A percentile compares a stretch with the other conserved stretches of the same genome.
Conservation (phyloP, 2,888 invertebrate genomes). For the Himalopsyche kuldschensis region DNA sequence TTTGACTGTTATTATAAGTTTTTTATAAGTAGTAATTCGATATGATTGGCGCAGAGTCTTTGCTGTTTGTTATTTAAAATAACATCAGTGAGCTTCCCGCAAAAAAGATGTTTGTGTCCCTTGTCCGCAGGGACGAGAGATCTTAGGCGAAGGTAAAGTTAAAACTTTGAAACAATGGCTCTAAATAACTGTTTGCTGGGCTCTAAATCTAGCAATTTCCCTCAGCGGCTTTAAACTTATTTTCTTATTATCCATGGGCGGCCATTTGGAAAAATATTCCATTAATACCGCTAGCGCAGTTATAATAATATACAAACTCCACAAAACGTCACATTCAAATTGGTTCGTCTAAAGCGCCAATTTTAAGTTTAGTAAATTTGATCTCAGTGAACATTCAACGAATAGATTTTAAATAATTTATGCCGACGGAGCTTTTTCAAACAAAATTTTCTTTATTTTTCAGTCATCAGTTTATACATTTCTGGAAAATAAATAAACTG, state of each 20-base stretch:
- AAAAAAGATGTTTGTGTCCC: background rate
- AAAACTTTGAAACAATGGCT: conserved; percentile 14
- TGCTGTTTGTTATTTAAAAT: conserved; percentile 2
- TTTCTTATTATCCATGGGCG: background rate
- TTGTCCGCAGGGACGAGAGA: background rate
- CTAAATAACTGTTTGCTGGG: conserved; percentile 10
- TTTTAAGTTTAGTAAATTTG: too few species aligned
- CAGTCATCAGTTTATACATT: too few species aligned
- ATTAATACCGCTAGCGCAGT: too few species aligned
- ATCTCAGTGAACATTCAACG: too few species aligned
- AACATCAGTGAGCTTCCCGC: background rate
- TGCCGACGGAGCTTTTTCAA: too few species aligned
- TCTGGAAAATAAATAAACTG: too few species aligned
- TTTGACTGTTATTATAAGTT: too few species aligned
- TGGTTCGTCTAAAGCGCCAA: too few species aligned
- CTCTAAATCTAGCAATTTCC: background rate
- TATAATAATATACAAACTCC: too few species aligned
- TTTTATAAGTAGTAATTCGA: background rate
- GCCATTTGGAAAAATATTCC: background rate
- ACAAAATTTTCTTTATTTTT: too few species aligned
- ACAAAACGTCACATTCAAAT: too few species aligned
- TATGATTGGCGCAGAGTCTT: background rate
- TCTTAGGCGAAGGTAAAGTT: background rate
- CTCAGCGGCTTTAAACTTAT: background rate
- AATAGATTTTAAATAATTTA: too few species aligned